phyloP scores from a whole-genome alignment of 2,888 invertebrate genomes.

The Xylota segnis region DNA sequence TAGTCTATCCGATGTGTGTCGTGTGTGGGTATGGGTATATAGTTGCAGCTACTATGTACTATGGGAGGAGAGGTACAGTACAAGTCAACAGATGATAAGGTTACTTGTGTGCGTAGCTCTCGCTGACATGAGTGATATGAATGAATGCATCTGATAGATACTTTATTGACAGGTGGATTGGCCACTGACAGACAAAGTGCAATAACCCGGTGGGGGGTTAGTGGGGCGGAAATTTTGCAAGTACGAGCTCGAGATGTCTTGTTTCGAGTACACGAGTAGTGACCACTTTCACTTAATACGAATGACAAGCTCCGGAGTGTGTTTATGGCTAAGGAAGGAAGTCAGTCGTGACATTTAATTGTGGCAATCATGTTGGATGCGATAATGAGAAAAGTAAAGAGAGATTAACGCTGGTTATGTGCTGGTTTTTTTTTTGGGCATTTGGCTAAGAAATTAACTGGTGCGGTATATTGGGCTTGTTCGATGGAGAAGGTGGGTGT shows the following conservation, averaged over 20 bases:
- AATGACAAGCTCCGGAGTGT: background rate
- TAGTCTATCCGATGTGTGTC: background rate
- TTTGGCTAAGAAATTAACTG: background rate
- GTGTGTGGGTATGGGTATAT: background rate
- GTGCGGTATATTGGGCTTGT: background rate
- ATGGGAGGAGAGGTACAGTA: background rate
- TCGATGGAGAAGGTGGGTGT: background rate
- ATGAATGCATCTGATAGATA: slow-evolving; percentile 23
- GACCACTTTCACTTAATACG: slow-evolving; percentile 59
- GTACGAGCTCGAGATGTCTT: background rate
- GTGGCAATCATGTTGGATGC: slow-evolving; percentile 15
- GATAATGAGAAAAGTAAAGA: slow-evolving; percentile 35
- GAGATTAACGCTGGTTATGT: slow-evolving; percentile 23
- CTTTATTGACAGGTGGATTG: background rate
- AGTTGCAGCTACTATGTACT: background rate
- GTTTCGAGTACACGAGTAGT: background rate
- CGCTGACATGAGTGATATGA: background rate
- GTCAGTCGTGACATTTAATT: slow-evolving; percentile 17
- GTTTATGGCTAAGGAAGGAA: slow-evolving; percentile 11
- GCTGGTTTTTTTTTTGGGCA: slow-evolving; percentile 21
- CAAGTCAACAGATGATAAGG: slow-evolving; percentile 3
- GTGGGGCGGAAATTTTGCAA: slow-evolving; percentile 13
- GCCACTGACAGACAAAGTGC: slow-evolving; percentile 13
- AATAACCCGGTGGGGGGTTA: slow-evolving; percentile 12
- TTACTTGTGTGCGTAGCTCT: background rate